These are phyloP conservation scores for Callinectes sapidus DNA, from an alignment of 2,888 invertebrate species.

Conservation along the genomic window DNA sequence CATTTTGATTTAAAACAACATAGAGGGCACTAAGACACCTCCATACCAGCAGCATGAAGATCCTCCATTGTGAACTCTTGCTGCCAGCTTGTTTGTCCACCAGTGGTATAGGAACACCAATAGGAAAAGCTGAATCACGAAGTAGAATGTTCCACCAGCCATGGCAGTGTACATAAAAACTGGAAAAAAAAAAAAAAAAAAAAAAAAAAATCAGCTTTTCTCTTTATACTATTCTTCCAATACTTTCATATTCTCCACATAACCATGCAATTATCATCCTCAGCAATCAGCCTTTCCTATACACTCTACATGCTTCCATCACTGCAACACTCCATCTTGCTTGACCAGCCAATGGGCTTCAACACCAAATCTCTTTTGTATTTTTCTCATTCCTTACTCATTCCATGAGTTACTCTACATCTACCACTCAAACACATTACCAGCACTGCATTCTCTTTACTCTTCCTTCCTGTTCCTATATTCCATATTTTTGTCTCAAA, in stretches of 20 bases:
- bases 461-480: no score
- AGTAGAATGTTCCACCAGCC: constrained; percentile 76
- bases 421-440: no score
- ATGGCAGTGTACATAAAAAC: constrained; percentile 78
- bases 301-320: no score
- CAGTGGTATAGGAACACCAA: constrained; percentile 77
- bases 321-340: no score
- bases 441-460: no score
- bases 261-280: neutral
- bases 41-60: constrained; percentile 75
- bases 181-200: constrained; percentile 73
- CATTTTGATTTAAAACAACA: neutral
- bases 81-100: constrained; percentile 76
- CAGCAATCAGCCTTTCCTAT: no score
- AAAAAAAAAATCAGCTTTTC: neutral
- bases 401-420: no score
- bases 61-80: constrained; percentile 74
- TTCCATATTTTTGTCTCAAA: no score
- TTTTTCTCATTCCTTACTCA: no score
- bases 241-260: neutral
- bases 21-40: constrained; percentile 65
- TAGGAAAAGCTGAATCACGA: constrained; percentile 76
- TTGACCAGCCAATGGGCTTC: no score
- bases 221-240: neutral
- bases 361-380: no score